Evolutionary conservation across 2,888 invertebrate genomes (phyloP).

Genomic region (Cryptus viduatorius): DNA sequence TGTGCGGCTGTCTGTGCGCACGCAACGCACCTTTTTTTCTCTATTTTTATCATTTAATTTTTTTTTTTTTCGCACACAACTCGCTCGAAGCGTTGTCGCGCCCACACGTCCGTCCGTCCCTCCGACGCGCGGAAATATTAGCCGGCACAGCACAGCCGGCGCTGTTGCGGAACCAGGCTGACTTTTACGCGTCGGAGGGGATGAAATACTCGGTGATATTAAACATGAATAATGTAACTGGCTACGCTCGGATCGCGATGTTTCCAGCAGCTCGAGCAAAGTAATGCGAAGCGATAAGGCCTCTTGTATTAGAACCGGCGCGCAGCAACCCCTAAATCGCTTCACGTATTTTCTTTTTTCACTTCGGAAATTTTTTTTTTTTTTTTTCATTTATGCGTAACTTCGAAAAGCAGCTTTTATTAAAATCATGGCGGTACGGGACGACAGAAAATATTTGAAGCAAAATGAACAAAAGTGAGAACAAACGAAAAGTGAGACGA

Average conservation of each 20-base stretch:
- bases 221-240: slow-evolving; percentile 84
- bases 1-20: background rate
- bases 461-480: slow-evolving; percentile 57
- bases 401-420: slow-evolving; percentile 14
- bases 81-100: slow-evolving; percentile 43
- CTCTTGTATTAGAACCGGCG: slow-evolving; percentile 10
- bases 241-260: slow-evolving; percentile 41
- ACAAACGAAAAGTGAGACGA: slow-evolving; percentile 53
- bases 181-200: slow-evolving; percentile 76
- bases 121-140: slow-evolving; percentile 71
- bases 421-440: background rate
- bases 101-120: slow-evolving; percentile 67
- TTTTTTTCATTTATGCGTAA: background rate
- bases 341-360: slow-evolving; percentile 18
- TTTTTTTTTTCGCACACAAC: slow-evolving; percentile 24
- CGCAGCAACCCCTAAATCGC: slow-evolving; percentile 23
- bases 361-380: slow-evolving; percentile 8
- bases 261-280: slow-evolving; percentile 1
- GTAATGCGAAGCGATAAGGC: slow-evolving; percentile 64
- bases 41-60: slow-evolving; percentile 28
- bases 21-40: slow-evolving; percentile 11
- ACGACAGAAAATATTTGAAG: background rate
- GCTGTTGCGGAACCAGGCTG: slow-evolving; percentile 70
- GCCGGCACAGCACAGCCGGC: slow-evolving; percentile 71
- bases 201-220: slow-evolving; percentile 83